These are phyloP conservation scores for Mus caroli DNA, from an alignment of 2,797 vertebrate species.

Conservation along the genomic window DNA sequence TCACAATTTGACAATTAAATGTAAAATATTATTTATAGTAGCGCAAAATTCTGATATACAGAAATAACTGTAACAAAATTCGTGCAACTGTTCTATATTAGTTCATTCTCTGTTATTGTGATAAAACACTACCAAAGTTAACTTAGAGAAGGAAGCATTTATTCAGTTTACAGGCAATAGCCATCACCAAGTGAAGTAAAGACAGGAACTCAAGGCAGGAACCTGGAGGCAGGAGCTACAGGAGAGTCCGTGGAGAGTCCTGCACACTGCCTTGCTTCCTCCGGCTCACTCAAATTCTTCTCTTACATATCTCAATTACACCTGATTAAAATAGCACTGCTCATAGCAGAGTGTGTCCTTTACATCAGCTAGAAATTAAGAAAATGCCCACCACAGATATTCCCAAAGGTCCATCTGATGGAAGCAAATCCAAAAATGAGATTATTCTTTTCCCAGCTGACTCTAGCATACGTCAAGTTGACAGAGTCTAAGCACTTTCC, in stretches of 20 bases:
- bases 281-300: not conserved
- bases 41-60: not conserved
- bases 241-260: not conserved
- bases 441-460: not conserved
- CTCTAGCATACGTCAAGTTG: not conserved
- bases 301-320: not conserved
- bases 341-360: not conserved
- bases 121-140: not conserved
- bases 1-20: not conserved
- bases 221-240: not conserved
- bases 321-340: not conserved
- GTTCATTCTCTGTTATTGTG: not conserved
- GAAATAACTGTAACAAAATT: slow-evolving; percentile 26
- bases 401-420: not conserved
- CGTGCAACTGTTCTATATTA: not conserved
- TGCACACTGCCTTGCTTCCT: not conserved
- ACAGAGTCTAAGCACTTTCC: not conserved
- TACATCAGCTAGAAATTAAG: not conserved
- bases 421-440: not conserved
- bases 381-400: not conserved
- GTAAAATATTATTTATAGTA: not conserved
- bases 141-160: not conserved
- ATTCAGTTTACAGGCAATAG: not conserved
- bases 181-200: not conserved
- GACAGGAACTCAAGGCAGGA: not conserved